Conservation (phyloP, 2,113 vertebrate species). For the Gopherus evgoodei region DNA sequence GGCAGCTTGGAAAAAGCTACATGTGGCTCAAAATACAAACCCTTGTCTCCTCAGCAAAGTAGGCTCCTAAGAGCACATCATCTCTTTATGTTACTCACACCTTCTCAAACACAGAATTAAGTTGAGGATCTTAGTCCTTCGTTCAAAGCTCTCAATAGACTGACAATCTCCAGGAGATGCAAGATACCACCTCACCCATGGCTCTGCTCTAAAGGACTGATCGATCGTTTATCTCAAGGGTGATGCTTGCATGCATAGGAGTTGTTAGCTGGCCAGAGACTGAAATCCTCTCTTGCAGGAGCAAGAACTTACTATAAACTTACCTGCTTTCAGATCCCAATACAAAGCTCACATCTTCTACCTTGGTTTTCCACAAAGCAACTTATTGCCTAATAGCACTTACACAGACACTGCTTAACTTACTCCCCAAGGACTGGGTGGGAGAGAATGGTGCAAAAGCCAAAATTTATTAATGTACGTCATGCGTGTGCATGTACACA, state of each 20-base stretch:
- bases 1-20: neutral
- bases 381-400: neutral
- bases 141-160: accelerated
- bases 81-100: neutral
- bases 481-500: neutral
- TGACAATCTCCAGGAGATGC: neutral
- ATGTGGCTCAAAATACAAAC: neutral
- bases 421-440: neutral
- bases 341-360: neutral
- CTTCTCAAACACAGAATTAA: neutral
- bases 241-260: neutral
- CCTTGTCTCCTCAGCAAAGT: neutral
- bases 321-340: neutral
- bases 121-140: neutral
- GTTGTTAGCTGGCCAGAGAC: neutral
- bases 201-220: neutral
- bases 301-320: neutral
- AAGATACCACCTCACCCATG: neutral
- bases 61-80: neutral
- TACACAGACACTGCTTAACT: neutral
- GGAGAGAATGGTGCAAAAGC: neutral
- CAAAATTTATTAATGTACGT: neutral
- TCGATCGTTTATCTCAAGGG: neutral
- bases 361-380: neutral
- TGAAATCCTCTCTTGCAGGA: neutral